phyloP scores from a whole-genome alignment of 2,113 vertebrate genomes.

The Hippocampus zosterae region DNA sequence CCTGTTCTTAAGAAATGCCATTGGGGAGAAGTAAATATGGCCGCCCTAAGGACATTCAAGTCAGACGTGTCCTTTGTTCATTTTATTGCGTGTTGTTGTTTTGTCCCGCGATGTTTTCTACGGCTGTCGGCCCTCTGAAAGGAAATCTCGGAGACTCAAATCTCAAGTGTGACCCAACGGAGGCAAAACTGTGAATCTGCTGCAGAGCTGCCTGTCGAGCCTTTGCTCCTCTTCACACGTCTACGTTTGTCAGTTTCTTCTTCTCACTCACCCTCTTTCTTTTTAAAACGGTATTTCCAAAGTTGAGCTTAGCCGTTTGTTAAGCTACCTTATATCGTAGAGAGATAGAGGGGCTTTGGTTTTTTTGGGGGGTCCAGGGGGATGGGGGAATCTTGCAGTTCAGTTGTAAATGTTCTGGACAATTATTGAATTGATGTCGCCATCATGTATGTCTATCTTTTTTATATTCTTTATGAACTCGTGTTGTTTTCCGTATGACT shows the following conservation, averaged over 20 bases:
- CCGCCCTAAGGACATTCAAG: slow-evolving; percentile 66
- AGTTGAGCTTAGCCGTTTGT: slow-evolving; percentile 60
- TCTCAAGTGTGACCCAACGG: slow-evolving; percentile 76
- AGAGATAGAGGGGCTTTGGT: slow-evolving; percentile 30
- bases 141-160: slow-evolving; percentile 73
- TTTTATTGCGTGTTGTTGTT: slow-evolving; percentile 39
- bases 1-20: slow-evolving; percentile 42
- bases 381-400: slow-evolving; percentile 20
- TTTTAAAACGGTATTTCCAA: slow-evolving; percentile 30
- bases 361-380: slow-evolving; percentile 5
- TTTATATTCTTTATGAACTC: slow-evolving; percentile 18
- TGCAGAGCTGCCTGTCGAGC: slow-evolving; percentile 71
- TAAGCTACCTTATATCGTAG: slow-evolving; percentile 48
- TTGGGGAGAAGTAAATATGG: slow-evolving; percentile 60
- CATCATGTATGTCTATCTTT: slow-evolving; percentile 46
- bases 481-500: slow-evolving; percentile 26
- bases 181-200: slow-evolving; percentile 80
- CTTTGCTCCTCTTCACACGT: slow-evolving; percentile 48
- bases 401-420: slow-evolving; percentile 31
- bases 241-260: slow-evolving; percentile 36
- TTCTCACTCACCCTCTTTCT: slow-evolving; percentile 19
- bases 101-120: slow-evolving; percentile 60
- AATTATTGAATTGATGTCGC: slow-evolving; percentile 36
- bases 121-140: slow-evolving; percentile 68
- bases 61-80: slow-evolving; percentile 42